A percentile compares a stretch with the other conserved stretches of the same genome.
phyloP scores from a whole-genome alignment of 1,140 invertebrate species.

The Gonatopus flavifemur region DNA sequence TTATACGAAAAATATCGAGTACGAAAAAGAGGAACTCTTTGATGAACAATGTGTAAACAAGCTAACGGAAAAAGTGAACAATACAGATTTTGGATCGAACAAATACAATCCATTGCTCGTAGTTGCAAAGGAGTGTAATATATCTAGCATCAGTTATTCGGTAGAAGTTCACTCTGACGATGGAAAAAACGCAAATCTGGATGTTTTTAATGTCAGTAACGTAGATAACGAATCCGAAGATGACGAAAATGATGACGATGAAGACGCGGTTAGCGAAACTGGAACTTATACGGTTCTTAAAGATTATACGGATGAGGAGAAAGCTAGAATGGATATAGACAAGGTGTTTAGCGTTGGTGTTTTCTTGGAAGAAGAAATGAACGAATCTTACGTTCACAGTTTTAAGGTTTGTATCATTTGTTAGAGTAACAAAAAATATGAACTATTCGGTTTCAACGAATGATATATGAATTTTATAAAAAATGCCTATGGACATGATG shows the following conservation, averaged over 20 bases:
- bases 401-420: constrained; percentile 31
- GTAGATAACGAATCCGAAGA: constrained; percentile 52
- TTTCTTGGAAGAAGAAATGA: constrained; percentile 52
- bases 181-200: constrained; percentile 29
- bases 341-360: constrained; percentile 68
- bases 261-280: constrained; percentile 74
- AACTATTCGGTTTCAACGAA: too few relatives aligned
- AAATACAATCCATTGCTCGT: constrained; percentile 18
- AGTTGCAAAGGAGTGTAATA: constrained; percentile 14
- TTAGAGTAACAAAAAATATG: too few relatives aligned
- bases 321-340: constrained; percentile 85
- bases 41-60: constrained; percentile 13
- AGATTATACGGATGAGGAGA: constrained; percentile 82
- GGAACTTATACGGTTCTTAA: constrained; percentile 88
- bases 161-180: constrained; percentile 23
- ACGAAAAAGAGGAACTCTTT: constrained; percentile 22
- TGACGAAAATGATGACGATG: constrained; percentile 33
- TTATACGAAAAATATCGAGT: constrained; percentile 43
- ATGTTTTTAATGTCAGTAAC: constrained; percentile 41
- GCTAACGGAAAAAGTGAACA: constrained; percentile 33
- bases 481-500: neutral
- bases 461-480: neutral
- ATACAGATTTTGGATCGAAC: constrained; percentile 27
- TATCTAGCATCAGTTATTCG: constrained; percentile 26
- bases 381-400: constrained; percentile 52